Evolutionary conservation across 2,797 vertebrate genomes (phyloP), one percentile per base, ranked within the genome.

Genomic region (Neomorphus geoffroyi): DNA sequence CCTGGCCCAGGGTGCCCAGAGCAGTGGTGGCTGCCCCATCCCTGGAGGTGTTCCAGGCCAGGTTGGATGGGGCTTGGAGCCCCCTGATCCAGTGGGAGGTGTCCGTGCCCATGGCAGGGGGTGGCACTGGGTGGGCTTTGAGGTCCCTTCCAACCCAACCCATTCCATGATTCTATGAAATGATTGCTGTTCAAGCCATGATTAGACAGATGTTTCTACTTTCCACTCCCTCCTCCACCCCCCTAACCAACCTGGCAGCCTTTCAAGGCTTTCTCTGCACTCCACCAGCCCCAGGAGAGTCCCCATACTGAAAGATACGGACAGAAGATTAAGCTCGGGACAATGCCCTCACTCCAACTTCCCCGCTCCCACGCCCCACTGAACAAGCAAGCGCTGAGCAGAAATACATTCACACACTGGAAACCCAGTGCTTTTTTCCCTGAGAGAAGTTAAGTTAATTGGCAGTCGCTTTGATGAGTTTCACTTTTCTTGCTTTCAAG

Each of bases 401-500:
- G 86, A 64, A 48, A 50, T 3, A 21, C 4, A 19, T 80, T 80
- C 87, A 9, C 88, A 61, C 7, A 1, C 61, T 69, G 3, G 7
- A 6, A 39, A 32, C 81, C 84, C 3, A 1, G 39, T 3, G 58
- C 86, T 75, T 80, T 65, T 88, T 48, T 46, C 85, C 93, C 56
- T 4, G 10, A 14, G 82, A 14, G 17, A 10, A 5, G 7, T 4
- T 21, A 8, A 18, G 5, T 46, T 60, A 64, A 83, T 48, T 69
- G 70, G 54, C 9, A 79, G 18, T 9, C 69, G 8, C 92, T 86
- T 65, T 41, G 66, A 93, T 80, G 80, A 48, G 46, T 83, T 92
- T 90, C 74, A 35, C 80, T 94, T 94, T 81, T 86, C 39, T 82
- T 58, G 57, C 90, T 94, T 92, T 80, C 86, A 93, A 71, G 73